Evolutionary conservation across 2,888 invertebrate species (phyloP), one percentile per base, ranked within the genome.

Genomic region (Temnothorax rugatulus): DNA sequence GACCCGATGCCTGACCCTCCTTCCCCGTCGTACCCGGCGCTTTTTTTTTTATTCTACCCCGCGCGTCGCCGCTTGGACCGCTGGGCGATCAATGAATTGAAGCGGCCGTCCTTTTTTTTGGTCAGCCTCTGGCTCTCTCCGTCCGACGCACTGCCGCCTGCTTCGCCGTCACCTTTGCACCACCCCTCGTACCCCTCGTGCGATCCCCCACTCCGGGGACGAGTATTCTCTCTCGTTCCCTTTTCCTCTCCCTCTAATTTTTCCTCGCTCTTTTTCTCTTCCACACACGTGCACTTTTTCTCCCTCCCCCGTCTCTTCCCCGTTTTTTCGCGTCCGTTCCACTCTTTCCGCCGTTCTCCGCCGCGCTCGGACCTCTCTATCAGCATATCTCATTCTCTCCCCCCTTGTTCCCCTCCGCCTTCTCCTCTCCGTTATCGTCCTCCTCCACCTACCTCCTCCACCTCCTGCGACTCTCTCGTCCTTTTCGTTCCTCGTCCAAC

Each of bases 61-160:
- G 91, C 92, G 91, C 92, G 91, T 94, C 92, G 93, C 92, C 90
- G 92, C 93, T 93, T 92, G 93, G 93, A 94, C 93, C 92, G 93
- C 91, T 90, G 91, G 91, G 92, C 95, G 95, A 95, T 95, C 95
- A 94, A 95, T 95, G 95, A 95, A 94, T 95, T 95, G 94, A 93
- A 94, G 94, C 94, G 93, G 93, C 93, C 93, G 89, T 93, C 92
- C 93, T 92, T 93, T 93, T 92, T 93, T 95, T 94, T 93, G 94
- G 94, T 94, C 94, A 94, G 94, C 91, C 91, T 91, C 91, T 87
- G 88, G 84, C 88, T 90, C 90, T 91, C 92, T 90, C 90, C 91
- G 92, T 93, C 89, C 89, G 89, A 91, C 90, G 89, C 92, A 90
- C 87, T 89, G 88, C 91, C 88, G 89, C 87, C 89, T 89, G 89